Evolutionary conservation across 2,113 vertebrate species (phyloP).

Genomic region (Sarotherodon lohbergeri): DNA sequence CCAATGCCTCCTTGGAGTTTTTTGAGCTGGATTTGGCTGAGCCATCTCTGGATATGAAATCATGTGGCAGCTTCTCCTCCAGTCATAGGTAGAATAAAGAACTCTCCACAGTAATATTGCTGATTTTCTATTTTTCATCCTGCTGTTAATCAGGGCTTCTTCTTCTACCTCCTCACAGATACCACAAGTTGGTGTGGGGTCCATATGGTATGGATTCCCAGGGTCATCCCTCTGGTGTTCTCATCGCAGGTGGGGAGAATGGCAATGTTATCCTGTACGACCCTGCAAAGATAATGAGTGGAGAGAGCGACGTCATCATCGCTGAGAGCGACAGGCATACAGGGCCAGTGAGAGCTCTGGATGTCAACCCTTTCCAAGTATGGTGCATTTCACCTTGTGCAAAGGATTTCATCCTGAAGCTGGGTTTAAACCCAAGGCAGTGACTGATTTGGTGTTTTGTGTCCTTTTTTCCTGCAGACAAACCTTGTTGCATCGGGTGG

Average conservation of each 20-base stretch:
- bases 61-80: conserved; percentile 83
- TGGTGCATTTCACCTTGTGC: neutral
- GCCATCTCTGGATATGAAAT: conserved; percentile 88
- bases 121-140: neutral
- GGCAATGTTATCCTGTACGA: conserved; percentile 92
- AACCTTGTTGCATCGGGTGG: conserved; percentile 94
- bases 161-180: conserved; percentile 65
- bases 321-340: conserved; percentile 86
- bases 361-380: conserved; percentile 94
- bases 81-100: conserved; percentile 79
- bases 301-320: conserved; percentile 82
- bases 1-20: conserved; percentile 90
- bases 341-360: conserved; percentile 89
- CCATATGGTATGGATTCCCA: conserved; percentile 74
- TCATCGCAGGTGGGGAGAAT: conserved; percentile 93
- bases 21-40: conserved; percentile 91
- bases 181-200: conserved; percentile 95
- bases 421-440: neutral
- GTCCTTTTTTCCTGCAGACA: conserved; percentile 64
- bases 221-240: conserved; percentile 77
- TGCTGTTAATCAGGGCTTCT: neutral
- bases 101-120: neutral
- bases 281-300: conserved; percentile 85
- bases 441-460: neutral
- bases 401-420: neutral